Conservation (phyloP, 2,888 invertebrate species). For the Notocelia uddmanniana region DNA sequence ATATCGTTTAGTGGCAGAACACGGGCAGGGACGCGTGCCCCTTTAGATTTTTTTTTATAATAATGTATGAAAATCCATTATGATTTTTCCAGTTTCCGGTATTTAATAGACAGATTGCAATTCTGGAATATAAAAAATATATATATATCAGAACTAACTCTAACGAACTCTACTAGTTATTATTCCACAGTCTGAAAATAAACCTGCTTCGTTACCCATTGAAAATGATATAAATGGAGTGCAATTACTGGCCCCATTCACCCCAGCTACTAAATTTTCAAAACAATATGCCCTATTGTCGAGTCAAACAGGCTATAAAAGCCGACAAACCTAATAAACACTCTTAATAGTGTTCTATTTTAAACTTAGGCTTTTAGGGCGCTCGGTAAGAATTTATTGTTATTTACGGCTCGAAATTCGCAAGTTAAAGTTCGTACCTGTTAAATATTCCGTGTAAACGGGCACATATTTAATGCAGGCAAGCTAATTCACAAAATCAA, state of each 20-base stretch:
- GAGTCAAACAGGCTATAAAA: background rate
- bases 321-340: slow-evolving; percentile 16
- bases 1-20: no score
- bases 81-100: no score
- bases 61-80: no score
- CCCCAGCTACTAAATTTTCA: background rate
- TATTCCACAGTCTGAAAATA: background rate
- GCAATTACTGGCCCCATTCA: background rate
- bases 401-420: slow-evolving; percentile 26
- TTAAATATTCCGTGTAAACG: slow-evolving; percentile 75
- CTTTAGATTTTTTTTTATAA: no score
- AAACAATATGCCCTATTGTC: slow-evolving; percentile 16
- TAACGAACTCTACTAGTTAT: no score
- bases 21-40: no score
- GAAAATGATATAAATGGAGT: background rate
- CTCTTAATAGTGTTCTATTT: slow-evolving; percentile 34
- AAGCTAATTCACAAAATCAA: slow-evolving; percentile 7
- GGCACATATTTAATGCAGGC: slow-evolving; percentile 68
- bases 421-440: slow-evolving; percentile 56
- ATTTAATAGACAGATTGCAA: no score
- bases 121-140: no score
- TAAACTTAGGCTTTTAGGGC: slow-evolving; percentile 23
- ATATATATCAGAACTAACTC: no score
- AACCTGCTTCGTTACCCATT: background rate
- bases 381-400: slow-evolving; percentile 31